These are phyloP conservation scores for Knipowitschia caucasica DNA, from an alignment of 2,797 vertebrate genomes.

Conservation along the genomic window DNA sequence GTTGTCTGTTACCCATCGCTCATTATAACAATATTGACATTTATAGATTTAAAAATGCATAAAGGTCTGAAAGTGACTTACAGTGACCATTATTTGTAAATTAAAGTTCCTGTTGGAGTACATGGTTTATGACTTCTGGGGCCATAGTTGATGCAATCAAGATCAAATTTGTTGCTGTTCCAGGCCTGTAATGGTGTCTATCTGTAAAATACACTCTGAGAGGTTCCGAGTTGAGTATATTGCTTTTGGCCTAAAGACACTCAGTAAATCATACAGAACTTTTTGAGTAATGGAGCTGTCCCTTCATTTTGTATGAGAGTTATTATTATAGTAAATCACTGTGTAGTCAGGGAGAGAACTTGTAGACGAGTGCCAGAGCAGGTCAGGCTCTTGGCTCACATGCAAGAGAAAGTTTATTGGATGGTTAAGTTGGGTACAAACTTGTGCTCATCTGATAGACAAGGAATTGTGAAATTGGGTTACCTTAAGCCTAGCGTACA, in stretches of 20 bases:
- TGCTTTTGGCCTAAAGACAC: conserved; percentile 12
- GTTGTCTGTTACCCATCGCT: no score
- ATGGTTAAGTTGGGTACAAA: neutral
- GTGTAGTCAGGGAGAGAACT: conserved; percentile 1
- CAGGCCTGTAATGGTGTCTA: neutral
- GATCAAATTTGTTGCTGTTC: conserved; percentile 2
- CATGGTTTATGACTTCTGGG: neutral
- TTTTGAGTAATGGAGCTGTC: conserved; percentile 5
- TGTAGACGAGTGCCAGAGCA: conserved; percentile 2
- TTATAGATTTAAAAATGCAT: no score
- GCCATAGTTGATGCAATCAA: neutral
- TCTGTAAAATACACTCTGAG: conserved; percentile 5
- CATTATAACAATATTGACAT: no score
- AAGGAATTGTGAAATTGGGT: no score
- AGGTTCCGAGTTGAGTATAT: conserved; percentile 3
- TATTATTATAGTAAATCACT: neutral
- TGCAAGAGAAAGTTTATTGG: neutral
- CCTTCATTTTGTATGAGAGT: neutral
- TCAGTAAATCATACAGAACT: neutral
- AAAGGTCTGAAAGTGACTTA: no score
- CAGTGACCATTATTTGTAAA: no score
- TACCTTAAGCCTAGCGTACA: no score
- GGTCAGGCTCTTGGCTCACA: neutral
- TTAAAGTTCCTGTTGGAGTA: neutral
- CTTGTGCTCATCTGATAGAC: no score